These are phyloP conservation scores for Caenorhabditis latens DNA, from an alignment of 1,140 invertebrate genomes.

Conservation along the genomic window DNA sequence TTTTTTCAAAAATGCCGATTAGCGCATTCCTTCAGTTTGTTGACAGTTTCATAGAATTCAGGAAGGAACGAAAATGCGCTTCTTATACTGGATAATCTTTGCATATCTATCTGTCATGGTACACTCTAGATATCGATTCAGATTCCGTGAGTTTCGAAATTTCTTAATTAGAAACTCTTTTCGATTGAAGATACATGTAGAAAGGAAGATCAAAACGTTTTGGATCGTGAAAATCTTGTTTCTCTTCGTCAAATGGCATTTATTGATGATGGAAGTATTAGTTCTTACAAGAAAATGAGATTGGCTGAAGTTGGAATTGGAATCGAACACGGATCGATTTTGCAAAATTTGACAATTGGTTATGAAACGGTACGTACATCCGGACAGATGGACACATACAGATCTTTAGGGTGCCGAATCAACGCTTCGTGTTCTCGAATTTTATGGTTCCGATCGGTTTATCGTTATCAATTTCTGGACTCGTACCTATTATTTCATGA, in stretches of 20 bases:
- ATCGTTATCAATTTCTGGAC: constrained; percentile 10
- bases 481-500: background rate
- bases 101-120: background rate
- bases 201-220: constrained; percentile 2
- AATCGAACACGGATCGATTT: background rate
- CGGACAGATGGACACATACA: no score
- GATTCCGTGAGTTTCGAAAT: constrained; percentile 25
- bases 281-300: no score
- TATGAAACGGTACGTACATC: background rate
- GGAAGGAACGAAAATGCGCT: background rate
- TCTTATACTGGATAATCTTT: constrained; percentile 8
- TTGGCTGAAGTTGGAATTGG: background rate
- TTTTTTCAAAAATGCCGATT: no score
- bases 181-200: background rate
- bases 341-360: background rate
- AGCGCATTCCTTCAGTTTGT: no score
- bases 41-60: no score
- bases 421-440: background rate
- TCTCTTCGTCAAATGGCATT: background rate
- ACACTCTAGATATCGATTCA: constrained; percentile 1
- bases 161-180: background rate
- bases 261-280: constrained; percentile 17
- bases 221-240: background rate
- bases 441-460: background rate
- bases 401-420: constrained; percentile 23